Conservation (phyloP, 2,888 invertebrate genomes). For the Allophyes oxyacanthae region DNA sequence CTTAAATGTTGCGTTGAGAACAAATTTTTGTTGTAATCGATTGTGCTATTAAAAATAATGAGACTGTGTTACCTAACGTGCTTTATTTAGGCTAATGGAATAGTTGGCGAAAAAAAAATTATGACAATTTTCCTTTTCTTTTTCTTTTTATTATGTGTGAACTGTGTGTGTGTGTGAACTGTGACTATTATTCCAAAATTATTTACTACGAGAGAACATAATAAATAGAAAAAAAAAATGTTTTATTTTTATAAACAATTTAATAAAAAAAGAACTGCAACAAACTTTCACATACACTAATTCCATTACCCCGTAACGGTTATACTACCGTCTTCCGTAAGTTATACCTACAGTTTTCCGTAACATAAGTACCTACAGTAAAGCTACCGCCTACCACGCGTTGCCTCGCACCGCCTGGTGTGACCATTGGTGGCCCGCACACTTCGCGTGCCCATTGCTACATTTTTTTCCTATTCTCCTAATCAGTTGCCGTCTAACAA, state of each 20-base stretch:
- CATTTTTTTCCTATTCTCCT: conserved; percentile 13
- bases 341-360: conserved; percentile 34
- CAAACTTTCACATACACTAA: not conserved
- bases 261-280: too few relatives aligned
- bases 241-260: too few relatives aligned
- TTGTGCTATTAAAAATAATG: conserved; percentile 40
- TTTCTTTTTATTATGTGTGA: too few relatives aligned
- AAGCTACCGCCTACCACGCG: conserved; percentile 32
- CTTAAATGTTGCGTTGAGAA: conserved; percentile 32
- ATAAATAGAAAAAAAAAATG: too few relatives aligned
- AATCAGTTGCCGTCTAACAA: conserved; percentile 3
- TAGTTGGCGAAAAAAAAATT: too few relatives aligned
- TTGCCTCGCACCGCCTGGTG: conserved; percentile 18
- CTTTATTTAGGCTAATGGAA: conserved; percentile 3
- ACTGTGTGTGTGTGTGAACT: too few relatives aligned
- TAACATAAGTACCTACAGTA: conserved; percentile 28
- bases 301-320: not conserved
- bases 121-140: too few relatives aligned
- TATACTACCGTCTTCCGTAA: conserved; percentile 8
- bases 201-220: too few relatives aligned
- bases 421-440: conserved; percentile 30
- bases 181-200: too few relatives aligned
- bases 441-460: not conserved
- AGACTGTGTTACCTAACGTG: conserved; percentile 16
- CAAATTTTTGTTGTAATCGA: conserved; percentile 13